Base-by-base conservation (phyloP, 2,797 vertebrate species). In the Catostomus latipinnis region DNA sequence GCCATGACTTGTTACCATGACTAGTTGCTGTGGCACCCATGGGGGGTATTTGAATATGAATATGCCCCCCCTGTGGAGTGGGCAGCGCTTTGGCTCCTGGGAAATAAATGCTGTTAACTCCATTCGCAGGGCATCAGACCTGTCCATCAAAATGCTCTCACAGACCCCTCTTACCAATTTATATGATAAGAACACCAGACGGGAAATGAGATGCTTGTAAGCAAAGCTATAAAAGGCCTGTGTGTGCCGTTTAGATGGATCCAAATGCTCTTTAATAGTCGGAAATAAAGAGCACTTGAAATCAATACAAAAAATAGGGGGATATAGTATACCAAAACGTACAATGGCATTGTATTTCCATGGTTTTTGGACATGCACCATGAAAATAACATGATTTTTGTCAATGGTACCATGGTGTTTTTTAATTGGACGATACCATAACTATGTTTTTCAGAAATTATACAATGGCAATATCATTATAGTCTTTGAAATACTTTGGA, bases 11-110 rank as follows among this genome's bases (percentile, higher is more conserved):
- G 68, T 72, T 87, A 78, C 71, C 8, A 70, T 75, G 60, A 71
- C 16, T n/a, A 10, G 82, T 84, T 85, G 71, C 78, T 50, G 45
- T 54, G 78, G 73, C n/a, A 7, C 78, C 75, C 74, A 66, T 60
- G 60, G 14, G 75, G 72, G 74, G 68, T 69, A 86, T 88, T 87
- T 85, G 81, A 87, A 90, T 87, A 88, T 84, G 85, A 89, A 87
- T 88, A 76, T 78, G 68, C 62, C 74, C 67, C 67, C 66, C 72
- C 58, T 57, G 63, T 34, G 10, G 70, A 53, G 48, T 48, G 75
- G 65, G 75, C 22, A 76, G 48, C 52, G 43, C 72, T 71, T n/a
- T 57, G 63, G 34, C 75, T 68, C 60, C 45, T 70, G 74, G 78
- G 80, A 68, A 81, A 84, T 83, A 75, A 81, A 84, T 71, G 66